Percentiles rank a stretch among this genome's conserved stretches.
These are phyloP conservation scores for Agelastica alni DNA, from an alignment of 2,888 invertebrate genomes.

Conservation along the genomic window DNA sequence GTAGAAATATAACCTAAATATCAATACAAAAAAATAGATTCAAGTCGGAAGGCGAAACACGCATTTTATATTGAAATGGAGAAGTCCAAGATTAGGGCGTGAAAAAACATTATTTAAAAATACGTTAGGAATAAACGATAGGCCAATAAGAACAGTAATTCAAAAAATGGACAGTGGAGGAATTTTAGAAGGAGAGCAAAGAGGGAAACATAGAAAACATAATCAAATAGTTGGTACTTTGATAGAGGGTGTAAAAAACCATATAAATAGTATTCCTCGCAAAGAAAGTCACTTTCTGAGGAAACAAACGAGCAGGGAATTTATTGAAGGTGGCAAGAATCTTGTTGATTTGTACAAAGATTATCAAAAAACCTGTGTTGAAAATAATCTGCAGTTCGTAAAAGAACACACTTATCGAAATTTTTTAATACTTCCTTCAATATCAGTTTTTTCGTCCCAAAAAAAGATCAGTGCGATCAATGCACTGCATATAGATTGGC, in stretches of 20 bases:
- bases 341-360: conserved; percentile 13
- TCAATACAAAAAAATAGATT: conserved; percentile 9
- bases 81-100: conserved; percentile 2
- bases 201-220: too few species aligned
- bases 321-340: conserved; percentile 14
- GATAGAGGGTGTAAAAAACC: too few species aligned
- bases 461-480: conserved; percentile 13
- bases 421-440: conserved; percentile 9
- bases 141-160: conserved; percentile 19
- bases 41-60: conserved; percentile 15
- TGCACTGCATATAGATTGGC: neutral
- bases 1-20: conserved; percentile 11
- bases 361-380: neutral
- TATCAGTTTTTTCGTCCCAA: conserved; percentile 9
- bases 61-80: neutral
- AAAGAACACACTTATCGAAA: conserved; percentile 10
- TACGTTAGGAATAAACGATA: conserved; percentile 1
- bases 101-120: conserved; percentile 14
- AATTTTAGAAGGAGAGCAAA: too few species aligned
- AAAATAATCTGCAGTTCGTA: neutral
- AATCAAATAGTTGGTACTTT: too few species aligned
- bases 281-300: conserved; percentile 4
- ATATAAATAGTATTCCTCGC: conserved; percentile 5
- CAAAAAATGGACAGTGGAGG: too few species aligned
- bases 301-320: conserved; percentile 7